phyloP scores from a whole-genome alignment of 2,888 invertebrate species.

The Mesorhabditis belari region DNA sequence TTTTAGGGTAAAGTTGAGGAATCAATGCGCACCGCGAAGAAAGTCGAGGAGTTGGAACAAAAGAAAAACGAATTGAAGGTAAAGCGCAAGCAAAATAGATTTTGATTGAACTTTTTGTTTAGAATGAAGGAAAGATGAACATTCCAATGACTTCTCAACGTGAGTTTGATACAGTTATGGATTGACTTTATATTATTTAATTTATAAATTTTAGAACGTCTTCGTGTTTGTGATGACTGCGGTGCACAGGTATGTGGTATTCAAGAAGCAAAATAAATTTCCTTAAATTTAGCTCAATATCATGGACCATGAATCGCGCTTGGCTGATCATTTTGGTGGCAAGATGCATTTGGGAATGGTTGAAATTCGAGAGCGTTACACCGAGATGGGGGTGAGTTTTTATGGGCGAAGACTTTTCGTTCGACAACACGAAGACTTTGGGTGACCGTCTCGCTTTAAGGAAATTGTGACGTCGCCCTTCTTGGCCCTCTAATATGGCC shows the following conservation, averaged over 20 bases:
- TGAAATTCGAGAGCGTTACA: constrained; percentile 85
- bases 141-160: too few relatives aligned
- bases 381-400: constrained; percentile 62
- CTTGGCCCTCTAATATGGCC: neutral
- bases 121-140: too few relatives aligned
- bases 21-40: constrained; percentile 75
- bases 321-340: constrained; percentile 98
- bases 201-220: too few relatives aligned
- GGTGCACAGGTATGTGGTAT: constrained; percentile 15
- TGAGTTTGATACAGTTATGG: too few relatives aligned
- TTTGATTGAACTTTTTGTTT: neutral
- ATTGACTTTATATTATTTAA: too few relatives aligned
- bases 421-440: too few relatives aligned
- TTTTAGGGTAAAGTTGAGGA: constrained; percentile 67
- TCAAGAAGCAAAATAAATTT: constrained; percentile 58
- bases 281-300: constrained; percentile 75
- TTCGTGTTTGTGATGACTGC: constrained; percentile 49
- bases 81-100: neutral
- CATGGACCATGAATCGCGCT: constrained; percentile 92
- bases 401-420: too few relatives aligned
- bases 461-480: neutral
- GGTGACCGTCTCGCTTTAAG: neutral
- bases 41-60: constrained; percentile 87
- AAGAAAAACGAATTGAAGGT: constrained; percentile 78
- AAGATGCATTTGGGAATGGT: constrained; percentile 98